These are phyloP conservation scores for Noctilio leporinus DNA, from an alignment of 2,113 vertebrate genomes.

Conservation along the genomic window DNA sequence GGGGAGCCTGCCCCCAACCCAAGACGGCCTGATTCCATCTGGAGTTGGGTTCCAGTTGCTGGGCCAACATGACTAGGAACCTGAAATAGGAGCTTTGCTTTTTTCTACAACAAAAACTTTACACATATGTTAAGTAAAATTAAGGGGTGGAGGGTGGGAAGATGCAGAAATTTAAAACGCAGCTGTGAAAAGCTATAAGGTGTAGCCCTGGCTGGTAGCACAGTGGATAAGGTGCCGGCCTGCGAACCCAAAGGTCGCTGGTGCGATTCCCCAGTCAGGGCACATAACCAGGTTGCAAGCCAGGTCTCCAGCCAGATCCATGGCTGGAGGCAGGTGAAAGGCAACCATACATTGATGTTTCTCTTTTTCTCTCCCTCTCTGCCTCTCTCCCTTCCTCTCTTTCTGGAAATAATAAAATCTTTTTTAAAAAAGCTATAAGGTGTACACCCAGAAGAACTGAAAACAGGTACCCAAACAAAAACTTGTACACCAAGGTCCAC, in stretches of 20 bases:
- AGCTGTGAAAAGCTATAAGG: not conserved
- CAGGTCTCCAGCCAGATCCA: no score
- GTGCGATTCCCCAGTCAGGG: no score
- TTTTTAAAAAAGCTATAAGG: not conserved
- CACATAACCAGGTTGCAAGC: no score
- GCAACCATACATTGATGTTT: no score
- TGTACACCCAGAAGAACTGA: not conserved
- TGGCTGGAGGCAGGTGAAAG: no score
- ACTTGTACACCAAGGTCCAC: not conserved
- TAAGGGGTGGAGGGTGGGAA: accelerated
- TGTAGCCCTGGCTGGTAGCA: no score
- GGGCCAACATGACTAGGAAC: not conserved
- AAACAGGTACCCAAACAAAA: not conserved
- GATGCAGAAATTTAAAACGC: not conserved
- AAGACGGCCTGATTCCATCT: accelerated
- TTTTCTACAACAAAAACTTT: accelerated
- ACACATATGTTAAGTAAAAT: not conserved
- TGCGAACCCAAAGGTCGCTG: no score
- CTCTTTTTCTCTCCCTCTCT: no score
- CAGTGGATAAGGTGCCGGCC: no score
- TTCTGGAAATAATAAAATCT: no score
- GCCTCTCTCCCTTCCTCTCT: no score
- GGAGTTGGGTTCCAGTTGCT: not conserved
- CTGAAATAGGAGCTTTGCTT: not conserved
- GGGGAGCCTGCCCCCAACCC: not conserved